Percentiles rank a stretch among this genome's conserved stretches.
phyloP scores from a whole-genome alignment of 1,140 invertebrate genomes.

The Drosophila simulans region DNA sequence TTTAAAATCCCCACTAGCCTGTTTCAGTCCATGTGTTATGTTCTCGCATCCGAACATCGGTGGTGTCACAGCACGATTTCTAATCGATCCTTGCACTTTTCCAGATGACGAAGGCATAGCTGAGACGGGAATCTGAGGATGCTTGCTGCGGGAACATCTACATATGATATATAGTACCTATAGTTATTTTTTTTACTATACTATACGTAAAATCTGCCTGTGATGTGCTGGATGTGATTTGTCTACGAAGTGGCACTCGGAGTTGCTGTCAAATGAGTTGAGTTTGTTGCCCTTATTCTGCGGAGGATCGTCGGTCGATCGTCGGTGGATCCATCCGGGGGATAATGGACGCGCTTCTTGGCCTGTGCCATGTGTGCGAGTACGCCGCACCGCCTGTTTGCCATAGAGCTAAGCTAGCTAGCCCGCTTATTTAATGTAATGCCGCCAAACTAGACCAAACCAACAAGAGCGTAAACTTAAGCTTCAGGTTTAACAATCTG shows the following conservation, averaged over 20 bases:
- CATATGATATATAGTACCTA: conserved; percentile 38
- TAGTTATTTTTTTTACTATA: conserved; percentile 29
- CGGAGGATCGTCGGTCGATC: not conserved
- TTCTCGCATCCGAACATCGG: not conserved
- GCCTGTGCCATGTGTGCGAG: conserved; percentile 39
- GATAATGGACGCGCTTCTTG: conserved; percentile 9
- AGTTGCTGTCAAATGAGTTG: conserved; percentile 49
- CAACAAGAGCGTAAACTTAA: conserved; percentile 76
- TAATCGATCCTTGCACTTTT: conserved; percentile 34
- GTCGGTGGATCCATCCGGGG: not conserved
- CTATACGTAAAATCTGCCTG: conserved; percentile 72
- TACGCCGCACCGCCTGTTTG: conserved; percentile 32
- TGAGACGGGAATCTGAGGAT: conserved; percentile 93
- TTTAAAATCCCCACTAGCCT: conserved; percentile 9
- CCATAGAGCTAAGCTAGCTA: conserved; percentile 52
- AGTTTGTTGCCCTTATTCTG: conserved; percentile 3
- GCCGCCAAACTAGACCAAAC: conserved; percentile 73
- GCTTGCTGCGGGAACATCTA: conserved; percentile 38
- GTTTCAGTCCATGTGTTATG: conserved; percentile 19
- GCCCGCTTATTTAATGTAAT: conserved; percentile 40
- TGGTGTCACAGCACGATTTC: too few relatives aligned
- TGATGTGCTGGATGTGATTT: conserved; percentile 81
- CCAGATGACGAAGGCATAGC: conserved; percentile 97
- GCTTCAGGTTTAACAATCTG: conserved; percentile 62
- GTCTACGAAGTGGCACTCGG: conserved; percentile 64